Evolutionary conservation across 2,797 vertebrate species (phyloP).

Genomic region (Myoxocephalus aenaeus): DNA sequence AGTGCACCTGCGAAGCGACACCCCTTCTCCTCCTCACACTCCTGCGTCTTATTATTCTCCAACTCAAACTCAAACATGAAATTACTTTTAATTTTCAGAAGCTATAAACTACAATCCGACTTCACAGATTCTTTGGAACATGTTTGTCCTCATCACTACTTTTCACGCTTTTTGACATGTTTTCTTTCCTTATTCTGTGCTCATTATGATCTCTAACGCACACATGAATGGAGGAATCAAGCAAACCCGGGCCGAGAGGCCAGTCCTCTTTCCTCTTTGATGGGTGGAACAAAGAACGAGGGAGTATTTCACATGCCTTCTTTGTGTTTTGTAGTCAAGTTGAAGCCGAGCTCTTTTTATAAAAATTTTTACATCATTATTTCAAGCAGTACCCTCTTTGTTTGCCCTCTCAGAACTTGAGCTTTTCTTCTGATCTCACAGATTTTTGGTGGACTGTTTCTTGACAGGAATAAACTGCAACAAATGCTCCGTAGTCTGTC

Average conservation of each 20-base stretch:
- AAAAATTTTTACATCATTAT: not conserved
- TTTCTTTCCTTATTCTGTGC: slow-evolving; percentile 20
- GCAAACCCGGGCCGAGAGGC: slow-evolving; percentile 26
- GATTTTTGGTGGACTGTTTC: slow-evolving; percentile 10
- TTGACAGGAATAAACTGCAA: slow-evolving; percentile 25
- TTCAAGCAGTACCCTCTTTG: slow-evolving; percentile 11
- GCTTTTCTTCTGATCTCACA: slow-evolving; percentile 15
- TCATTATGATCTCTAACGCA: slow-evolving; percentile 28
- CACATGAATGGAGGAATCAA: slow-evolving; percentile 1
- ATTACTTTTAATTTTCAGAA: slow-evolving; percentile 36
- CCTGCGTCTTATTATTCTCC: slow-evolving; percentile 41
- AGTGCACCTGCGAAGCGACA: slow-evolving; percentile 34
- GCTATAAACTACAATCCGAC: slow-evolving; percentile 26
- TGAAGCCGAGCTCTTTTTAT: not conserved
- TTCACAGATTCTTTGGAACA: slow-evolving; percentile 35
- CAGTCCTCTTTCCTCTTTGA: slow-evolving; percentile 9
- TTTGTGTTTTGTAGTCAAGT: slow-evolving; percentile 14
- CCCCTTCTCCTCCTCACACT: slow-evolving; percentile 33
- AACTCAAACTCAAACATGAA: slow-evolving; percentile 55
- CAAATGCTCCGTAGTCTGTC: slow-evolving; percentile 20
- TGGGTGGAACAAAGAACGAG: slow-evolving; percentile 26
- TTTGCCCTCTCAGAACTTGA: slow-evolving; percentile 15
- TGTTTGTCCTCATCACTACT: slow-evolving; percentile 11
- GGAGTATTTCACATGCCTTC: slow-evolving; percentile 7
- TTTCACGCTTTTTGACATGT: slow-evolving; percentile 29